These are phyloP conservation scores for Sthenelais limicola DNA, from an alignment of 2,888 invertebrate species.

Conservation along the genomic window DNA sequence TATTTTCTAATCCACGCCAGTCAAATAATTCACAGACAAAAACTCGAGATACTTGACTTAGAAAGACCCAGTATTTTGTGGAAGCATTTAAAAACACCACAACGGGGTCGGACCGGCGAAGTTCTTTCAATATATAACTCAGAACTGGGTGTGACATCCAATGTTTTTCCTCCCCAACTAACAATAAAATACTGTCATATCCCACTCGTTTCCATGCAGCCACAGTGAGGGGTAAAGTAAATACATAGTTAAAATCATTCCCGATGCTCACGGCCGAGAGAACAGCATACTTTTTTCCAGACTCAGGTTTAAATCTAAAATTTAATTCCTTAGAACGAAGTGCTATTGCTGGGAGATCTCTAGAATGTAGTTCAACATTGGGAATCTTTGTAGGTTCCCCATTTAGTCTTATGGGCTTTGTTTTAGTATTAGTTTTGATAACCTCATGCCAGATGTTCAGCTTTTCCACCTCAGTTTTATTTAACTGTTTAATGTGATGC, in stretches of 20 bases:
- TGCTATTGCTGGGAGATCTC: neutral
- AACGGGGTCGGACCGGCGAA: neutral
- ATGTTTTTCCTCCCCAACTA: neutral
- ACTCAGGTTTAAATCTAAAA: neutral
- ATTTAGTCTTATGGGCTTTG: no score
- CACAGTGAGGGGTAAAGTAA: constrained; percentile 28
- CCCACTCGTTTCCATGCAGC: constrained; percentile 29
- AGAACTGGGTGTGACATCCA: constrained; percentile 24
- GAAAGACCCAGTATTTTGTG: constrained; percentile 5
- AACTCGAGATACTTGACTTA: constrained; percentile 8
- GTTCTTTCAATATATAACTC: constrained; percentile 1
- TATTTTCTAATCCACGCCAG: constrained; percentile 24
- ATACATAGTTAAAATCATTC: constrained; percentile 34
- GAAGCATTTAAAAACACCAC: constrained; percentile 17
- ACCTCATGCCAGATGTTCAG: no score
- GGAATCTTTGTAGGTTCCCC: no score
- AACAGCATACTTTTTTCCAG: constrained; percentile 21
- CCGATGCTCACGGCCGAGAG: neutral
- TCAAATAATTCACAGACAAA: constrained; percentile 17
- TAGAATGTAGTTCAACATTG: neutral
- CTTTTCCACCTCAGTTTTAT: no score
- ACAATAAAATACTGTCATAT: constrained; percentile 6
- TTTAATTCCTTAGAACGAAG: neutral
- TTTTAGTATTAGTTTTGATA: no score
- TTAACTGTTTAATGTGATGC: no score